Percentiles rank a stretch among this genome's conserved stretches.
These are phyloP conservation scores for Archaeoteleia sp. DNA, from an alignment of 2,888 invertebrate species.

Conservation along the genomic window DNA sequence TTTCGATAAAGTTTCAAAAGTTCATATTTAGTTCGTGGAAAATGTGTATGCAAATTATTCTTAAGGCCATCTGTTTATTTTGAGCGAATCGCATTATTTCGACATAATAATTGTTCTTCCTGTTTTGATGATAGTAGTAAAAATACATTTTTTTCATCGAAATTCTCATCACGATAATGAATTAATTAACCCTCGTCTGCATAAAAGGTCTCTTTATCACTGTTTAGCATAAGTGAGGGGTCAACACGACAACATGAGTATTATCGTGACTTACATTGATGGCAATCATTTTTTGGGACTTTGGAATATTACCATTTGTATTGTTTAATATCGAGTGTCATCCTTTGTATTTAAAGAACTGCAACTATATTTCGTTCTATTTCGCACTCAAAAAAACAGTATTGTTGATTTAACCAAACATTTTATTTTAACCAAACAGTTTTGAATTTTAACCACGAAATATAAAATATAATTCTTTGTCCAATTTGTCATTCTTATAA, in stretches of 20 bases:
- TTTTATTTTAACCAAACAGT: too few species aligned
- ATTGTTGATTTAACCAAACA: too few species aligned
- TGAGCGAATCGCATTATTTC: background rate
- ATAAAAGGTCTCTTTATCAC: conserved; percentile 45
- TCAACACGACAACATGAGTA: conserved; percentile 40
- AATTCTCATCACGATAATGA: conserved; percentile 49
- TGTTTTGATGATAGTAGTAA: conserved; percentile 23
- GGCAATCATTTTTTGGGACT: conserved; percentile 42
- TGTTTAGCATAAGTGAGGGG: conserved; percentile 48
- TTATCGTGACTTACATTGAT: conserved; percentile 49
- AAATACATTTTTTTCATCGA: conserved; percentile 41
- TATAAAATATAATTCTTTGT: too few species aligned
- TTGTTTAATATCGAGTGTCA: conserved; percentile 15
- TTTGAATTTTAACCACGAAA: too few species aligned
- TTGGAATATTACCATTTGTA: conserved; percentile 29
- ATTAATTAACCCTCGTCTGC: conserved; percentile 51
- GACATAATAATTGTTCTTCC: conserved; percentile 17
- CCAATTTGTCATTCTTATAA: too few species aligned
- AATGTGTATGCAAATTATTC: too few species aligned
- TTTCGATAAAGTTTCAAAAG: too few species aligned
- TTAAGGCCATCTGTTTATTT: too few species aligned
- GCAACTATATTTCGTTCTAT: too few species aligned
- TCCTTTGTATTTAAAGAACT: background rate
- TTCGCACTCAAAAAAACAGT: too few species aligned
- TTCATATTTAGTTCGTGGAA: too few species aligned